These are phyloP conservation scores for Bombus haemorrhoidalis DNA, from an alignment of 1,140 invertebrate genomes.

Conservation along the genomic window DNA sequence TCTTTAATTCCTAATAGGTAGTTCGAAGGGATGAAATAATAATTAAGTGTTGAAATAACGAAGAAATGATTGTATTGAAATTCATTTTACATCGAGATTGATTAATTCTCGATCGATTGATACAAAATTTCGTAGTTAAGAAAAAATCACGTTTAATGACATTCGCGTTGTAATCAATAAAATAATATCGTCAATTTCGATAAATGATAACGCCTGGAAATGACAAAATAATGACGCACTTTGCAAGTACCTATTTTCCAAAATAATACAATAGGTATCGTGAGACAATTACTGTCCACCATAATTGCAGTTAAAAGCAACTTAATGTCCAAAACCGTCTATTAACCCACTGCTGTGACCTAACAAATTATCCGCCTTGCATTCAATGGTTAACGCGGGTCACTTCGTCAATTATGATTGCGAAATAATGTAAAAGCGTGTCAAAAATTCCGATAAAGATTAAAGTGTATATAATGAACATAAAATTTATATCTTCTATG, in stretches of 20 bases:
- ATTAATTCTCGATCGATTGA: background rate
- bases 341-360: background rate
- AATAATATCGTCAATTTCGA: too few relatives aligned
- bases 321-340: background rate
- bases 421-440: background rate
- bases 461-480: background rate
- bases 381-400: background rate
- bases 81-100: too few relatives aligned
- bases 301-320: background rate
- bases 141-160: background rate
- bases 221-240: background rate
- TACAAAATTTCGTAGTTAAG: background rate
- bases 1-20: too few relatives aligned
- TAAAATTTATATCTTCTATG: background rate
- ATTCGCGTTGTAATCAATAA: background rate
- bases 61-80: too few relatives aligned
- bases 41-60: background rate
- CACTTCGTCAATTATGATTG: background rate
- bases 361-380: background rate
- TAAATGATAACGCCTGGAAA: too few relatives aligned
- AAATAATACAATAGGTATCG: background rate
- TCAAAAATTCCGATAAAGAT: background rate
- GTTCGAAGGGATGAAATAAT: background rate
- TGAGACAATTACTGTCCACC: background rate
- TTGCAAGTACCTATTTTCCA: background rate